These are phyloP conservation scores for Xanthostigma xanthostigma DNA, from an alignment of 2,888 invertebrate species.

Conservation along the genomic window DNA sequence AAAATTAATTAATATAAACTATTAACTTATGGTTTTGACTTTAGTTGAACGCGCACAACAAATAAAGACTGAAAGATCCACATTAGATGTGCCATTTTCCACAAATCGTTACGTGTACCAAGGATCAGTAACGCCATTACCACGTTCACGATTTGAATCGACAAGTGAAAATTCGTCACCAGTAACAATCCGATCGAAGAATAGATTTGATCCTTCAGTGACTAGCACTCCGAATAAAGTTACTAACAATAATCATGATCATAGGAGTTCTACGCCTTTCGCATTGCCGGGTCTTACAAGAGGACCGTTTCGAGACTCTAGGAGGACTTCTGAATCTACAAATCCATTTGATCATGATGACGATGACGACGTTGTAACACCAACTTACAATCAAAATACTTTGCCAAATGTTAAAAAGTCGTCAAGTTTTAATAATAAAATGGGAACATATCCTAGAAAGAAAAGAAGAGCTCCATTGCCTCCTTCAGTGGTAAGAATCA, in stretches of 20 bases:
- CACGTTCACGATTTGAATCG: conserved; percentile 30
- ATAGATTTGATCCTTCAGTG: too few relatives aligned
- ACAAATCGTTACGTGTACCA: conserved; percentile 36
- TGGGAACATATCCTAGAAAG: conserved; percentile 38
- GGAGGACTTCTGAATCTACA: conserved; percentile 39
- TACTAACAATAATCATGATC: too few relatives aligned
- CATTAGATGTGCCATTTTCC: too few relatives aligned
- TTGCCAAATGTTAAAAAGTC: not conserved
- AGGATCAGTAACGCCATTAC: conserved; percentile 40
- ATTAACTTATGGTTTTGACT: too few relatives aligned
- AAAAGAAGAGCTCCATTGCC: conserved; percentile 49
- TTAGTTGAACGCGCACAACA: too few relatives aligned
- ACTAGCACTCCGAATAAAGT: too few relatives aligned
- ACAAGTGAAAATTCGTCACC: too few relatives aligned
- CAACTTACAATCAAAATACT: not conserved
- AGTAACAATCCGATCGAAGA: too few relatives aligned
- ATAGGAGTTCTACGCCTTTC: too few relatives aligned
- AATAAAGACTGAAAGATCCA: too few relatives aligned
- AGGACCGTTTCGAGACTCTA: conserved; percentile 31
- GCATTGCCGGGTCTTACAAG: too few relatives aligned
- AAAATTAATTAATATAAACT: too few relatives aligned
- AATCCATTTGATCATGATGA: conserved; percentile 40
- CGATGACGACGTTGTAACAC: conserved; percentile 14
- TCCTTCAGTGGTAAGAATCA: conserved; percentile 21
- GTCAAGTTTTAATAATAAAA: conserved; percentile 7